These are phyloP conservation scores for Apostichopus parvimensis DNA, from an alignment of 35 echinoderm and acorn worm genomes.

Conservation along the genomic window DNA sequence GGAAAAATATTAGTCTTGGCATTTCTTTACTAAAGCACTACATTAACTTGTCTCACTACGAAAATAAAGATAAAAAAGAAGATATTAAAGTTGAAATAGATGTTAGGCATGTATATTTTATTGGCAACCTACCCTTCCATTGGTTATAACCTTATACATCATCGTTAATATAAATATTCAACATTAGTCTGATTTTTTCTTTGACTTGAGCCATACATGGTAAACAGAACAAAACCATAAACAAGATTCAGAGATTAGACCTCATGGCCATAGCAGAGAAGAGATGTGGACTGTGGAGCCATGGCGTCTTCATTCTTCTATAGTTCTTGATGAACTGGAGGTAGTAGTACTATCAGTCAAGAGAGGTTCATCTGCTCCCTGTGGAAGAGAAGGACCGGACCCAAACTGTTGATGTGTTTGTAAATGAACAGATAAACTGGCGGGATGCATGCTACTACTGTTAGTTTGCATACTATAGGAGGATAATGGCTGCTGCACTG, in stretches of 20 bases:
- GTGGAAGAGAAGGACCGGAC: conserved; percentile 39
- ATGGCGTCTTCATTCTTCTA: conserved; percentile 35
- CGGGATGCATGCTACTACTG: conserved; percentile 7
- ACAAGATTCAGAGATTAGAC: no score
- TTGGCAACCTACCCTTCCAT: conserved; percentile 48
- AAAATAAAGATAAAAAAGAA: conserved; percentile 37
- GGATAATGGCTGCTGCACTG: conserved; percentile 51
- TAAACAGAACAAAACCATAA: not conserved
- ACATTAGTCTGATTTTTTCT: not conserved
- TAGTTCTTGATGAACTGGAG: conserved; percentile 31
- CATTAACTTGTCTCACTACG: conserved; percentile 52
- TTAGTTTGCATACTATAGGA: conserved; percentile 22
- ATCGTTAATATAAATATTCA: conserved; percentile 45
- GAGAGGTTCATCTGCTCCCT: conserved; percentile 2
- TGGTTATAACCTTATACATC: not conserved
- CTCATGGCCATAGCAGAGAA: not conserved
- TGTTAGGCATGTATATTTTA: conserved; percentile 33
- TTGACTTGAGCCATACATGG: not conserved
- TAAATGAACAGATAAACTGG: conserved; percentile 14
- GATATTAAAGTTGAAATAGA: conserved; percentile 3
- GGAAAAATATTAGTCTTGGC: conserved; percentile 36
- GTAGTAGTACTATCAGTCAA: conserved; percentile 31
- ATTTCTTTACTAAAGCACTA: conserved; percentile 43
- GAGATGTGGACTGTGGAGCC: not conserved
- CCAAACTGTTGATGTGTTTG: conserved; percentile 1